phyloP scores from a whole-genome alignment of 2,797 vertebrate species.

The Pampus argenteus region DNA sequence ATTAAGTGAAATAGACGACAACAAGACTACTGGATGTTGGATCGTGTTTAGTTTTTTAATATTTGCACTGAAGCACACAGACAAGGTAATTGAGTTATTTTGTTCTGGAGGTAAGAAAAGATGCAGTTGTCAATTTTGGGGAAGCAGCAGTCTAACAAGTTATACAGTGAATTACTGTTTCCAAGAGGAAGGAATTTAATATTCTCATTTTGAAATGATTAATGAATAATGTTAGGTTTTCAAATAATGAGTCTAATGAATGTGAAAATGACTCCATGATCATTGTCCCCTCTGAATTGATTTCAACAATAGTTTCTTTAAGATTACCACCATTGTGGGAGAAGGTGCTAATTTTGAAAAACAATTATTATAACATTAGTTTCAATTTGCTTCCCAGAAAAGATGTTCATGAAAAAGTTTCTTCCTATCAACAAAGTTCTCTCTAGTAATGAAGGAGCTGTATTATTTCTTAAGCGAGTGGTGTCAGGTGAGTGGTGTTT shows the following conservation, averaged over 20 bases:
- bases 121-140: background rate
- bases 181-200: background rate
- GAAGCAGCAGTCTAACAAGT: background rate
- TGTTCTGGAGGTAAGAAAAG: background rate
- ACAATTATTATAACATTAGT: background rate
- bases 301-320: background rate
- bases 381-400: background rate
- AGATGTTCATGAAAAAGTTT: background rate
- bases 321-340: background rate
- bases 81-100: background rate
- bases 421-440: background rate
- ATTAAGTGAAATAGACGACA: conserved; percentile 12
- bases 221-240: background rate
- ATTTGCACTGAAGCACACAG: background rate
- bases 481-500: background rate
- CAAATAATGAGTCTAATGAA: background rate
- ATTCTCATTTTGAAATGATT: background rate
- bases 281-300: background rate
- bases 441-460: background rate
- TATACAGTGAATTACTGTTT: conserved; percentile 1
- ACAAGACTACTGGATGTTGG: background rate
- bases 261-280: background rate
- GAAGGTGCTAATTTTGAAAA: background rate
- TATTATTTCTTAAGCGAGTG: too few relatives aligned
- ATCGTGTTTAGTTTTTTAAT: conserved; percentile 2